phyloP scores from a whole-genome alignment of 2,113 vertebrate species.

The Prionailurus bengalensis region DNA sequence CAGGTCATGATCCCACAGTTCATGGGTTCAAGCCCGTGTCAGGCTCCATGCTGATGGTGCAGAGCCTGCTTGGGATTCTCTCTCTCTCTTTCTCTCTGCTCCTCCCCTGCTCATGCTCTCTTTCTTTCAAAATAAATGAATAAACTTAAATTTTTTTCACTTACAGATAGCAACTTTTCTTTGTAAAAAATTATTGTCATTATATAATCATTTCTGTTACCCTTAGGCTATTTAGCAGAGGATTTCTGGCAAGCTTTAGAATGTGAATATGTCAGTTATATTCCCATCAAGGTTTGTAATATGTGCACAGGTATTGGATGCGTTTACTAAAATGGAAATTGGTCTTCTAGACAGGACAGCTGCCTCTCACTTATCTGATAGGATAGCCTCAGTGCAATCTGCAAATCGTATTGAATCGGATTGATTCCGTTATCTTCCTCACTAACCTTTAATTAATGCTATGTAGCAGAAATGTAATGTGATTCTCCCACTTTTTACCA shows the following conservation, averaged over 20 bases:
- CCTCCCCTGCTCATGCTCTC: too few relatives aligned
- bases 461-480: background rate
- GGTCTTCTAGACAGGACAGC: background rate
- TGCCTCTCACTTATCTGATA: background rate
- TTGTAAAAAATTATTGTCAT: background rate
- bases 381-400: background rate
- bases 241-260: background rate
- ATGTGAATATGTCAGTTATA: background rate
- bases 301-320: background rate
- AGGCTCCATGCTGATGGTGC: too few relatives aligned
- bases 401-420: background rate
- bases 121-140: too few relatives aligned
- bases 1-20: too few relatives aligned
- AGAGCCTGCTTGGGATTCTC: too few relatives aligned
- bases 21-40: too few relatives aligned
- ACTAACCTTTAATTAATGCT: background rate
- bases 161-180: background rate
- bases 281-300: background rate
- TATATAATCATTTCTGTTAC: background rate
- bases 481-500: background rate
- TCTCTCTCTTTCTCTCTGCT: too few relatives aligned
- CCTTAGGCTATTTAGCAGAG: background rate
- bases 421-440: background rate
- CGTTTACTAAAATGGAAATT: background rate
- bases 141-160: too few relatives aligned